A percentile compares a stretch with the other conserved stretches of the same genome.
These are phyloP conservation scores for Babylonia areolata DNA, from an alignment of 1,140 invertebrate genomes.

Conservation along the genomic window DNA sequence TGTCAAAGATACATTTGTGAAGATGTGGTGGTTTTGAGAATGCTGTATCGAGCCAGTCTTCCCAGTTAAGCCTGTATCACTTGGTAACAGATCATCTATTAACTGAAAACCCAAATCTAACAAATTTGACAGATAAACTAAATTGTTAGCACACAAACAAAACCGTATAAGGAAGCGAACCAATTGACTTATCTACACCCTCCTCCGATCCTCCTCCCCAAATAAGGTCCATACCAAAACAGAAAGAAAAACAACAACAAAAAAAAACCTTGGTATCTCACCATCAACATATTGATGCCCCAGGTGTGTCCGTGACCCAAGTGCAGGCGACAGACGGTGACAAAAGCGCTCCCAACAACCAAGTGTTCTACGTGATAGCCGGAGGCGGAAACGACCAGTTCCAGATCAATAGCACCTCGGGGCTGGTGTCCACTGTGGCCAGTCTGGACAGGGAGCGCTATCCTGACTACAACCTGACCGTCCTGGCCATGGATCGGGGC, in stretches of 20 bases:
- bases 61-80: too few relatives aligned
- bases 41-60: too few relatives aligned
- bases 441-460: conserved; percentile 54
- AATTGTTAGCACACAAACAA: not conserved
- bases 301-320: conserved; percentile 34
- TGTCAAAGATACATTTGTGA: too few relatives aligned
- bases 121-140: not conserved
- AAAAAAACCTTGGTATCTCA: not conserved
- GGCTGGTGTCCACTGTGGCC: conserved; percentile 52
- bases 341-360: conserved; percentile 59
- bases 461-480: conserved; percentile 46
- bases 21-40: too few relatives aligned
- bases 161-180: not conserved
- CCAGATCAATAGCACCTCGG: conserved; percentile 55
- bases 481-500: conserved; percentile 59
- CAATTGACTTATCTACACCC: not conserved
- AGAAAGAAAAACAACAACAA: not conserved
- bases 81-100: too few relatives aligned
- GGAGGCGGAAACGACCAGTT: conserved; percentile 55
- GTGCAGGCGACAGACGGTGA: conserved; percentile 57
- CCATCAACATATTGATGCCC: not conserved
- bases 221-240: not conserved
- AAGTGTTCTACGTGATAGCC: conserved; percentile 58
- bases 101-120: not conserved
- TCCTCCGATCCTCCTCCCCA: not conserved